Evolutionary conservation across 1,140 invertebrate species (phyloP), one percentile per base, ranked within the genome.

Genomic region (Orius insidiosus): DNA sequence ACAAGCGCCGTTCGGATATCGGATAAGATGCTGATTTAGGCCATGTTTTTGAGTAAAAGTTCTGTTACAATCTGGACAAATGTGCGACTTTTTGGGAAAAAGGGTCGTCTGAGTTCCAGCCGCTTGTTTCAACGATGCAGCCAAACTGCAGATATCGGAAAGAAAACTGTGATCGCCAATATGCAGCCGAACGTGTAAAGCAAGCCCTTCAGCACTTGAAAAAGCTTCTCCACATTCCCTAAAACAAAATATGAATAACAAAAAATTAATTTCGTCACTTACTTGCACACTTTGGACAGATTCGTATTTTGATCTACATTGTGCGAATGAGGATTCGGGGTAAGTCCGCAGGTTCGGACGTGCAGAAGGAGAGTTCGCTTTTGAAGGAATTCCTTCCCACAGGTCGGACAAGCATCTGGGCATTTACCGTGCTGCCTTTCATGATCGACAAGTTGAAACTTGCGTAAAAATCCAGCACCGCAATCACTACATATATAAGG

Each of bases 391-490:
- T 85, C 82, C 59, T 85, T 85, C 7, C 78, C 78, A 57, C 81
- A 85, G 45, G 78, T 74, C 10, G 78, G 75, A 60, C 82, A 85
- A 18, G 78, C 72, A 58, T 83, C 78, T n/a, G 82, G 81, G 45
- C 80, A 71, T 40, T 79, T 69, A 9, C 82, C 82, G 60, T 85
- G 81, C 35, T 83, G 68, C 8, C 80, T 68, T 24, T 78, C 79
- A 60, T 85, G 82, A 62, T 83, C 84, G 18, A 85, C 81, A 47
- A 85, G 63, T 61, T 85, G 80, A 62, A 85, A 85, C 65, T 85
- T 85, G 38, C 81, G 68, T 45, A 80, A 75, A 63, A 85, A 85
- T 35, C 78, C 79, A 42, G 74, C 76, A n/a, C 81, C 80, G 57
- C 81, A 85, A 55, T 85, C 79, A n/a, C 69, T 66, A 56, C 82